A percentile compares a stretch with the other conserved stretches of the same genome.
These are phyloP conservation scores for Scartelaos histophorus DNA, from an alignment of 2,113 vertebrate genomes.

Conservation along the genomic window DNA sequence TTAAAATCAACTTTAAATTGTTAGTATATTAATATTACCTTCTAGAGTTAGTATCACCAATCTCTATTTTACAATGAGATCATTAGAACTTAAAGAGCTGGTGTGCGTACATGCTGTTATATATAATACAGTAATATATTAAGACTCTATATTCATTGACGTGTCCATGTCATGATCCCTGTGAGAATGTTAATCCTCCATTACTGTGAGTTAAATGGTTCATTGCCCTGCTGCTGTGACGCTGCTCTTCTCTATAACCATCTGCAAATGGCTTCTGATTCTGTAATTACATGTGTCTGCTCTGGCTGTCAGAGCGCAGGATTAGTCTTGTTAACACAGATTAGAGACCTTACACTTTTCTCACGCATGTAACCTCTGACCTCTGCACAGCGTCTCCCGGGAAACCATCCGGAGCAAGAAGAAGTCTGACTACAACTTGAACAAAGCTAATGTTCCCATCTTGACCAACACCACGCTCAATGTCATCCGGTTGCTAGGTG, in stretches of 20 bases:
- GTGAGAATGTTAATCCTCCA: slow-evolving; percentile 28
- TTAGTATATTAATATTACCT: too few species aligned
- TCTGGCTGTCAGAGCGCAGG: slow-evolving; percentile 10
- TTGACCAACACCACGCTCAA: slow-evolving; percentile 98
- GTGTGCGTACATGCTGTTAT: background rate
- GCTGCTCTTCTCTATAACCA: slow-evolving; percentile 18
- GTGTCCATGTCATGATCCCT: background rate
- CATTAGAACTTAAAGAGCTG: background rate
- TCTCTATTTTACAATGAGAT: background rate
- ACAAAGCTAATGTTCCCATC: slow-evolving; percentile 92
- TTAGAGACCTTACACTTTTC: slow-evolving; percentile 12
- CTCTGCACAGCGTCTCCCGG: slow-evolving; percentile 81
- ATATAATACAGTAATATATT: background rate
- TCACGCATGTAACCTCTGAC: background rate
- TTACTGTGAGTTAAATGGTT: slow-evolving; percentile 31
- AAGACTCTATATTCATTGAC: background rate
- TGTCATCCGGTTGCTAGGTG: slow-evolving; percentile 95
- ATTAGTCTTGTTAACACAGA: slow-evolving; percentile 37
- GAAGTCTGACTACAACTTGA: slow-evolving; percentile 93
- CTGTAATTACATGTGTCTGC: slow-evolving; percentile 59
- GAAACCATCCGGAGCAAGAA: slow-evolving; percentile 92
- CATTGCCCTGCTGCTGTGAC: slow-evolving; percentile 37
- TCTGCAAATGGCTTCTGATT: slow-evolving; percentile 56
- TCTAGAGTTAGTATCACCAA: too few species aligned
- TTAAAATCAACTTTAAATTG: too few species aligned